Base-by-base conservation (phyloP, 1,140 invertebrate genomes). In the Phthorimaea operculella region DNA sequence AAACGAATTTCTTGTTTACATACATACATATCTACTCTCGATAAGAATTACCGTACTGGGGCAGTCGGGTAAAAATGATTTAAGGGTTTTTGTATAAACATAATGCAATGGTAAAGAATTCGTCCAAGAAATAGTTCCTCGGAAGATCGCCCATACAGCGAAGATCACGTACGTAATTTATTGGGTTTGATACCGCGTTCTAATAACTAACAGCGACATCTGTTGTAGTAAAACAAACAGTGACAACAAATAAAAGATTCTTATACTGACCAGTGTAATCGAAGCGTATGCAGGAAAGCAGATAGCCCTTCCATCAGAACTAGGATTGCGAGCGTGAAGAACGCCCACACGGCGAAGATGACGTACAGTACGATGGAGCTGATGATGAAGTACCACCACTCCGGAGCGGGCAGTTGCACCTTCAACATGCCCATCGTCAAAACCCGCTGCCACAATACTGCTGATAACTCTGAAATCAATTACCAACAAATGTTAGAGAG, bases 251-350 rank as follows among this genome's bases (percentile, higher is more conserved):
- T 28, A 28, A 28, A 28, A 28, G 2, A 39, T 4, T 2, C 21
- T 28, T 28, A 50, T 11, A 62, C 72, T 66, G 34, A 84, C 82
- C 98, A 97, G 80, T 98, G 96, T 33, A 97, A 88, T 87, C 95
- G 91, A 33, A 98, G 89, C 3, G 96, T 96, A 68, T 98, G 96
- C 12, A 98, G 86, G 86, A 98, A 98, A 34, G 96, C 96, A 8
- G 95, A 97, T 1, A 98, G 84, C 6, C 96, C 96, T 86, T 98
- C 96, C 96, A 98, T 98, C 5, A 98, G 83, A 44, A 98, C 91
- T 0, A 99, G 87, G 60, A 99, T 96, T 57, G 91, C 91, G 4
- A 99, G 80, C 0, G 97, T 98, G 51, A 96, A 88, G 50, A 88
- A 86, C 4, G 92, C 92, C 93, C 95, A 97, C 53, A 90, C 85